A percentile compares a stretch with the other conserved stretches of the same genome.
Evolutionary conservation across 1,140 invertebrate species (phyloP).

Genomic region (Sminthurinus signatus): DNA sequence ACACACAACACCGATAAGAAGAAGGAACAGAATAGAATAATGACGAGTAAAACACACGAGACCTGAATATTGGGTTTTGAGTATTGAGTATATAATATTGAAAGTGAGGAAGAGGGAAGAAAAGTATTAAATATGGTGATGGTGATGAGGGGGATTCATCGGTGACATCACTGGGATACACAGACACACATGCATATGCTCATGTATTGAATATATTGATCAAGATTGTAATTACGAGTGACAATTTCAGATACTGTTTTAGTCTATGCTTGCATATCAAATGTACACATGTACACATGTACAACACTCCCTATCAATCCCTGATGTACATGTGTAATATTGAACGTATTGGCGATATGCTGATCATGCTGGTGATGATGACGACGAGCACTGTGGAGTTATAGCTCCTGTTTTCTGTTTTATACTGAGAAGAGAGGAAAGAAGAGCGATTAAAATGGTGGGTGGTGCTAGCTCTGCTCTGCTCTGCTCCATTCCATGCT

Average conservation of each 20-base stretch:
- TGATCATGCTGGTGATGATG: conserved; percentile 30
- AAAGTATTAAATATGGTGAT: neutral
- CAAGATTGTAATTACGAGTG: conserved; percentile 40
- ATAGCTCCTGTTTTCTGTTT: neutral
- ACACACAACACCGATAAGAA: too few species aligned
- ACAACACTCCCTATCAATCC: too few species aligned
- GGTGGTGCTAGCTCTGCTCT: too few species aligned
- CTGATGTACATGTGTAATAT: too few species aligned
- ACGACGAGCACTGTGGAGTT: neutral
- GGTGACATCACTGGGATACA: conserved; percentile 11
- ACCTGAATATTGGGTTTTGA: too few species aligned
- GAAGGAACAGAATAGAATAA: too few species aligned
- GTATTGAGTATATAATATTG: too few species aligned
- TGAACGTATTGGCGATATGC: too few species aligned
- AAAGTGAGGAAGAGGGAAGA: neutral
- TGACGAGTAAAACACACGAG: too few species aligned
- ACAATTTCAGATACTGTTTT: conserved; percentile 26
- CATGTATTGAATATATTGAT: conserved; percentile 39
- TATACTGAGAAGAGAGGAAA: conserved; percentile 21
- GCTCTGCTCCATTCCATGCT: too few species aligned
- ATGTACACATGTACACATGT: too few species aligned
- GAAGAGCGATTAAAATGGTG: conserved; percentile 38
- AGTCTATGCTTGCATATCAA: neutral
- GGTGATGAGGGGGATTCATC: neutral
- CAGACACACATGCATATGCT: too few species aligned